Percentiles rank a stretch among this genome's conserved stretches.
Evolutionary conservation across 1,140 invertebrate genomes (phyloP).

Genomic region (Bilobella aurantiaca): DNA sequence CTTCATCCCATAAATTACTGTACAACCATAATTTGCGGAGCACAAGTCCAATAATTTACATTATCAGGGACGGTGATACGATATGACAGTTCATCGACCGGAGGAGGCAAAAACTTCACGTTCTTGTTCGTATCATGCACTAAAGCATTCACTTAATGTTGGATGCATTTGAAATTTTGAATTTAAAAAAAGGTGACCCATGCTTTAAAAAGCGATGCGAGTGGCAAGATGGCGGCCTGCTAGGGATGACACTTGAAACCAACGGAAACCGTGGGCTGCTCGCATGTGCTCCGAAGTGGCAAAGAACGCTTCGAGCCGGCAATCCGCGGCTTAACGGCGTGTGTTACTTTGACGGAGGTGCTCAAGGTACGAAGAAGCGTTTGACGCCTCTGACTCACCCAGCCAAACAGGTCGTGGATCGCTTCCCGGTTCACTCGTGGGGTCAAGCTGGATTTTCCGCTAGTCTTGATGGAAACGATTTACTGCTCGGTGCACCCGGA

Average conservation of each 20-base stretch:
- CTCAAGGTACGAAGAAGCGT: not conserved
- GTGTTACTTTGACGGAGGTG: not conserved
- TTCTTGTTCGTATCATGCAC: no score
- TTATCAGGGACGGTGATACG: not conserved
- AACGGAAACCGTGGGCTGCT: not conserved
- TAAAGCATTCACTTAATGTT: not conserved
- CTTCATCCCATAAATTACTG: no score
- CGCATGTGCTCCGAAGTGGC: not conserved
- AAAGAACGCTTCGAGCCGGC: not conserved
- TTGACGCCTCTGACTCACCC: not conserved
- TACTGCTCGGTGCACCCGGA: not conserved
- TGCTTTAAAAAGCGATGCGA: not conserved
- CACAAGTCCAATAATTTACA: not conserved
- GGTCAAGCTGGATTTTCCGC: conserved; percentile 4
- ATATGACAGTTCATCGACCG: not conserved
- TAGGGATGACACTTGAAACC: not conserved
- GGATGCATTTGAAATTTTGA: not conserved
- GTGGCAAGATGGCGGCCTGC: not conserved
- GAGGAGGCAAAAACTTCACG: no score
- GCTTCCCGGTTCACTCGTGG: not conserved
- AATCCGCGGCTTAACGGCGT: not conserved
- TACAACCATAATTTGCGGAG: not conserved
- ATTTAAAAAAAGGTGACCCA: not conserved
- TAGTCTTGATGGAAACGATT: not conserved
- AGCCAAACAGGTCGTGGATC: not conserved